Percentiles rank a stretch among this genome's conserved stretches.
These are phyloP conservation scores for Meloidogyne floridensis DNA, from an alignment of 1,140 invertebrate species.

Conservation along the genomic window DNA sequence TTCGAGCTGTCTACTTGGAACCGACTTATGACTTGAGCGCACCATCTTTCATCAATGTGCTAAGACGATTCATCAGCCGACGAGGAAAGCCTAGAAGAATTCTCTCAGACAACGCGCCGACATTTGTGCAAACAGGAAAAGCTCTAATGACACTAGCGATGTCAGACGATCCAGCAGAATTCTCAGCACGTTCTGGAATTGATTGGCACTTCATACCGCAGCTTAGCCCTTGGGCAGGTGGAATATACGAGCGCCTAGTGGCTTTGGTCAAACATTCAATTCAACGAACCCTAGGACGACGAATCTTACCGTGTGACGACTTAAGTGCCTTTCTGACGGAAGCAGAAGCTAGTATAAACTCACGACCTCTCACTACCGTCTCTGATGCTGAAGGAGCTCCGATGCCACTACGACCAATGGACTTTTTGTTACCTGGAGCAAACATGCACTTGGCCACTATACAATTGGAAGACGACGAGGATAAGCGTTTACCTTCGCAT, in stretches of 20 bases:
- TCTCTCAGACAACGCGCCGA: conserved; percentile 24
- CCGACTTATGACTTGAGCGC: conserved; percentile 7
- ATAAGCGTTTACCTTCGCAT: background rate
- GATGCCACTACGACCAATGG: conserved; percentile 20
- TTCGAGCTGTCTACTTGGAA: conserved; percentile 30
- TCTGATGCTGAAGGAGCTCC: background rate
- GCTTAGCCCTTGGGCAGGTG: conserved; percentile 28
- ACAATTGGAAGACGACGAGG: background rate
- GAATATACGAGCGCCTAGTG: conserved; percentile 33
- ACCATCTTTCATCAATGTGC: background rate
- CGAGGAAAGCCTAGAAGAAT: conserved; percentile 22
- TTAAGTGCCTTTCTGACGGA: conserved; percentile 21
- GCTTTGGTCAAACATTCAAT: conserved; percentile 30
- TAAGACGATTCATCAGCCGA: conserved; percentile 20
- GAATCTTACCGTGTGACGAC: conserved; percentile 28
- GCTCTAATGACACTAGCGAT: background rate
- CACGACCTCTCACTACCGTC: conserved; percentile 18
- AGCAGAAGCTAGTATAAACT: conserved; percentile 17
- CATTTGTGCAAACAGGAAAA: background rate
- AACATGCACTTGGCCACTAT: background rate
- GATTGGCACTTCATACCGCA: conserved; percentile 33
- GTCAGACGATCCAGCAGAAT: background rate
- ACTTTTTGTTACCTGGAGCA: conserved; percentile 15
- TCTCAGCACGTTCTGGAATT: background rate
- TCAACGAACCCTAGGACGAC: conserved; percentile 18